Base-by-base conservation (phyloP, 2,888 invertebrate genomes). In the Scelioninae gen. 2 region DNA sequence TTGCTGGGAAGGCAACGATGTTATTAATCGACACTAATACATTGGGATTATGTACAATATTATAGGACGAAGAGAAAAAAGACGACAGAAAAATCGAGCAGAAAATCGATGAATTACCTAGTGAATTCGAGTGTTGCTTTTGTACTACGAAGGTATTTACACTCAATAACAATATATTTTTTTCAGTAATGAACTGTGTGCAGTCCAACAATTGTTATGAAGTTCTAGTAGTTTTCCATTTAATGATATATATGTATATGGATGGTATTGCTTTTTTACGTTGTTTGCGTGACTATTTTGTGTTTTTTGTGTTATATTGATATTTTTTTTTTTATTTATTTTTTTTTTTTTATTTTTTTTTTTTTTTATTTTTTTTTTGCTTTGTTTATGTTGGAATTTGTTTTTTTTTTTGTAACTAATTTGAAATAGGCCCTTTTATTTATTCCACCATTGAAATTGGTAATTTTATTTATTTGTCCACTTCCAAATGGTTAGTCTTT, bases 101-200 rank as follows among this genome's bases (percentile, higher is more conserved):
- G 74, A 91, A 91, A 91, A 89, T 92, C 89, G 94, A 94, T 90
- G 95, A 95, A 90, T 91, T 94, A 88, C 95, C 95, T 89, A 95
- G 94, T 90, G 95, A 95, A 90, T 94, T 95, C 92, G 96, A 96
- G 91, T 96, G 96, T 93, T 96, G 95, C 92, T 96, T 95, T 93
- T 96, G 95, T 92, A 94, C 94, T 89, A 92, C 94, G 88, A 95
- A 95, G 95, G 95, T 95, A 93, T 88, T 88, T 88, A 86, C 86
- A 82, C 80, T 76, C 74, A 79, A 76, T 79, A 78, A 81, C 77
- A 61, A 57, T 46, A 77, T 77, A 74, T 16, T 71, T 58, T 61
- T 64, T 68, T 73, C 63, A 63, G 68, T 64, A 63, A 64, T 76
- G 70, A 63, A 68, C 58, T 68, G 71, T 69, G 55, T 64, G 57